Conservation (phyloP, 53 echinoderm and acorn worm genomes). For the Stichopus horrens region DNA sequence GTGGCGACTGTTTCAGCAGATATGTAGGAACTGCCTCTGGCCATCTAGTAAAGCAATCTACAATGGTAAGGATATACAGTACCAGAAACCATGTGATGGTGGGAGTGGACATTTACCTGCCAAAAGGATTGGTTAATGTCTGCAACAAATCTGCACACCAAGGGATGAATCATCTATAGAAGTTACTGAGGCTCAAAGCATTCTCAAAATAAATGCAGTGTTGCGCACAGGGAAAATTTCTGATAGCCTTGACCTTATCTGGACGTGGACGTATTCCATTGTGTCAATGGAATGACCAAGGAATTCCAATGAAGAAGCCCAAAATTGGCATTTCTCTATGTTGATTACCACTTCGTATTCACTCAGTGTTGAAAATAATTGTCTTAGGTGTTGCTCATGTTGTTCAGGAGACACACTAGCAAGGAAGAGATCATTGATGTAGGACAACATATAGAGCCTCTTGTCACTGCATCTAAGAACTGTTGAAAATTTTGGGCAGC, state of each 20-base stretch:
- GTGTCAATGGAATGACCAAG: conserved; percentile 40
- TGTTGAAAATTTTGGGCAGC: conserved; percentile 49
- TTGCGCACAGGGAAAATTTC: neutral
- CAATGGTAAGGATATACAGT: too few relatives aligned
- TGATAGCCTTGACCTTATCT: neutral
- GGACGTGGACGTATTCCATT: conserved; percentile 26
- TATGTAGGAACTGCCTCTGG: too few relatives aligned
- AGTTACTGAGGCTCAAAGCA: conserved; percentile 30
- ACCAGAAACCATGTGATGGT: too few relatives aligned
- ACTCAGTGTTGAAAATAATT: neutral
- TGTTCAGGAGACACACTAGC: conserved; percentile 7
- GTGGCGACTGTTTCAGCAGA: too few relatives aligned
- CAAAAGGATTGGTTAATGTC: too few relatives aligned
- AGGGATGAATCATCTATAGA: conserved; percentile 41
- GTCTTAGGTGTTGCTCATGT: neutral
- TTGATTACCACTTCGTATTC: conserved; percentile 33
- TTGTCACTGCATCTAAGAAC: conserved; percentile 41
- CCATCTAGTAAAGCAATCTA: too few relatives aligned
- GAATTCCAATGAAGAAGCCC: conserved; percentile 25
- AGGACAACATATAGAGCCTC: neutral
- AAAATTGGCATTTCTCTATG: conserved; percentile 38
- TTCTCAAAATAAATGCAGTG: conserved; percentile 6
- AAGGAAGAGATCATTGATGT: conserved; percentile 30
- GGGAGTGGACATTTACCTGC: too few relatives aligned
- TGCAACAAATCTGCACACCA: neutral